These are phyloP conservation scores for Chrysodeixis includens DNA, from an alignment of 2,888 invertebrate species.

Conservation along the genomic window DNA sequence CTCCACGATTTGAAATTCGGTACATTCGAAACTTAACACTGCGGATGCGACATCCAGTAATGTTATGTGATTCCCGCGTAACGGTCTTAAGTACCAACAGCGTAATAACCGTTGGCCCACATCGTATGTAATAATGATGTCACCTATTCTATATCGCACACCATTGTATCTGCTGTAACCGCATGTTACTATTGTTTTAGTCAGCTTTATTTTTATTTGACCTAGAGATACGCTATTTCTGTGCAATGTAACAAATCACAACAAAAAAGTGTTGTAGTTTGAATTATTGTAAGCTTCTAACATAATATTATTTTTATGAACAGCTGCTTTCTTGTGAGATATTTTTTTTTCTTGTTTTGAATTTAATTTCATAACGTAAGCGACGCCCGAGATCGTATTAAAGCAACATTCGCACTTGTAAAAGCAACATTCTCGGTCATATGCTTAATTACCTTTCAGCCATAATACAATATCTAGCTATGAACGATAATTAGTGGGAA, in stretches of 20 bases:
- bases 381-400: background rate
- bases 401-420: background rate
- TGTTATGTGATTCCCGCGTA: conserved; percentile 41
- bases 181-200: conserved; percentile 23
- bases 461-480: conserved; percentile 9
- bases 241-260: background rate
- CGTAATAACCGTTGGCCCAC: conserved; percentile 50
- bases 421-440: background rate
- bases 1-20: too few relatives aligned
- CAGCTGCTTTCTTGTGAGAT: too few relatives aligned
- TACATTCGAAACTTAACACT: conserved; percentile 31
- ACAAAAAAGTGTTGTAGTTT: too few relatives aligned
- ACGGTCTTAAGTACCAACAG: conserved; percentile 35
- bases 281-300: too few relatives aligned
- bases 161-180: conserved; percentile 36
- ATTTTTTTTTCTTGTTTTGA: too few relatives aligned
- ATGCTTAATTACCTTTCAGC: conserved; percentile 1
- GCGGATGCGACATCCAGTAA: conserved; percentile 37
- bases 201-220: background rate
- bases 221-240: background rate
- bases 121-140: conserved; percentile 55
- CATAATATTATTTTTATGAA: too few relatives aligned
- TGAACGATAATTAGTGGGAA: conserved; percentile 40
- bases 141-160: conserved; percentile 60
- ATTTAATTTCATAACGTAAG: too few relatives aligned